phyloP scores from a whole-genome alignment of 1,140 invertebrate species.

The Parasteatoda tepidariorum region DNA sequence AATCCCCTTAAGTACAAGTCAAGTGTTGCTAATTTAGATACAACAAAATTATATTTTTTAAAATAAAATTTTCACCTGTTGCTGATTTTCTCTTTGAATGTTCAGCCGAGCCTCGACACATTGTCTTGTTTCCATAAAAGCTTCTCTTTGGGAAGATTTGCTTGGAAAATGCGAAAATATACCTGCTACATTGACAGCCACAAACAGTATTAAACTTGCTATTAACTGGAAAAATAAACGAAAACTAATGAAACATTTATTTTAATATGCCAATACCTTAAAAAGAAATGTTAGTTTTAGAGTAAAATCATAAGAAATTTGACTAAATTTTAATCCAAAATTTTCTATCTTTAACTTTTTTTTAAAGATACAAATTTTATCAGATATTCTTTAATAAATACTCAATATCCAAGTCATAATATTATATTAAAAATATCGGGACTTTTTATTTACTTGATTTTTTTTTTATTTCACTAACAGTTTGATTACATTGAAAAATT shows the following conservation, averaged over 20 bases:
- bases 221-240: constrained; percentile 72
- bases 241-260: background rate
- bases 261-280: too few species aligned
- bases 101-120: constrained; percentile 92
- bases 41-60: too few species aligned
- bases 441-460: too few species aligned
- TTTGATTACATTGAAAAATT: too few species aligned
- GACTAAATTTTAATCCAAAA: background rate
- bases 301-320: background rate
- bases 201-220: constrained; percentile 77
- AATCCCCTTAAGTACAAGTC: too few species aligned
- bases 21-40: too few species aligned
- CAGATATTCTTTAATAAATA: too few species aligned
- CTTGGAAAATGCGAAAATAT: constrained; percentile 92
- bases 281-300: too few species aligned
- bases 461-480: too few species aligned
- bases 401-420: too few species aligned
- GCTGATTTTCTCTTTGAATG: constrained; percentile 93
- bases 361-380: background rate
- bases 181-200: constrained; percentile 86
- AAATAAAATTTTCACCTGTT: too few species aligned
- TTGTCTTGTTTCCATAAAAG: constrained; percentile 93
- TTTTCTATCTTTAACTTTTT: background rate
- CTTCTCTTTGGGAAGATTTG: constrained; percentile 89
- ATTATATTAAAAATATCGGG: too few species aligned